phyloP scores from a whole-genome alignment of 2,113 vertebrate genomes.

The Tyrannus savana region DNA sequence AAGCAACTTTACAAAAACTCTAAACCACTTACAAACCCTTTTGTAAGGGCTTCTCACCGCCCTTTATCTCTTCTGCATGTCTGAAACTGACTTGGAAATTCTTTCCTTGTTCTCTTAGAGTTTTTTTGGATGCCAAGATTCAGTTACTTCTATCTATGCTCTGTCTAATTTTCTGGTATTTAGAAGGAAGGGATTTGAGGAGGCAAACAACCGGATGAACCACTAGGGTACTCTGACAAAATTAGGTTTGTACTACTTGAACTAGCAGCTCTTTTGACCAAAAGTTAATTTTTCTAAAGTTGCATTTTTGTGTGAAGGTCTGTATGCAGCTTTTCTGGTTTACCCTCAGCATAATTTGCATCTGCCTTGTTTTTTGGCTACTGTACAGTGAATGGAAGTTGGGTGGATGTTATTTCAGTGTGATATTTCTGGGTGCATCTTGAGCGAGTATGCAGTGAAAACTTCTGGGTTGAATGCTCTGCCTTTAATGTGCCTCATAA shows the following conservation, averaged over 20 bases:
- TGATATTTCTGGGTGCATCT: not conserved
- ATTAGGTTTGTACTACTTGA: not conserved
- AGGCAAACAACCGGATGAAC: not conserved
- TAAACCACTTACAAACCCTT: not conserved
- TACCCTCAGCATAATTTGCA: not conserved
- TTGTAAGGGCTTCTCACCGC: not conserved
- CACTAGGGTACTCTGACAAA: not conserved
- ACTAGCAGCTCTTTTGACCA: not conserved
- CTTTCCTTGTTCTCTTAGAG: not conserved
- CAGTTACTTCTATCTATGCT: not conserved
- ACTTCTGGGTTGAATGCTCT: not conserved
- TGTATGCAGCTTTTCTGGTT: not conserved
- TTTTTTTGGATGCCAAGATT: not conserved
- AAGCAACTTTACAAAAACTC: not conserved
- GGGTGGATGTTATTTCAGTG: not conserved
- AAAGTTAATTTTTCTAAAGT: not conserved
- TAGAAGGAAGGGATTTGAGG: not conserved
- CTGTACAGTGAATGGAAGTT: not conserved
- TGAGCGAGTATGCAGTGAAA: not conserved
- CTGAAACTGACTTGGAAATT: not conserved
- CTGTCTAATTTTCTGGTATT: not conserved
- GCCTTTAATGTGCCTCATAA: not conserved
- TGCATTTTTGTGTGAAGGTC: rapidly evolving
- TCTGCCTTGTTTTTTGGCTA: not conserved
- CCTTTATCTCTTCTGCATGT: not conserved